Conservation (phyloP, 2,888 invertebrate genomes). For the Bombylius discolor region DNA sequence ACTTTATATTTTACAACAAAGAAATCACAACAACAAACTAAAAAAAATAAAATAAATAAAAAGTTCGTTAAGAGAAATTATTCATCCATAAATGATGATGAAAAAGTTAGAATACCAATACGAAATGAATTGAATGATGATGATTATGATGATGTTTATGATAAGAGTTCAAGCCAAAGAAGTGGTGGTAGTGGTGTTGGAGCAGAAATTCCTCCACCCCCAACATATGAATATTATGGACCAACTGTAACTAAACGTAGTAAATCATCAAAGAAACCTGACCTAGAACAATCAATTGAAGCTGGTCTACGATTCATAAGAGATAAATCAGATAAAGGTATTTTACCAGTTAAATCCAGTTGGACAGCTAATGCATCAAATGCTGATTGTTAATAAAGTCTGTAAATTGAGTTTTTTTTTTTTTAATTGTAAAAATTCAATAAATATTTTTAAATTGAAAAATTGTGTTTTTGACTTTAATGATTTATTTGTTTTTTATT, state of each 20-base stretch:
- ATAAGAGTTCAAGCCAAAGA: neutral
- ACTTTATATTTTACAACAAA: conserved; percentile 28
- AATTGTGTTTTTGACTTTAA: too few relatives aligned
- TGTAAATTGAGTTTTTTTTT: too few relatives aligned
- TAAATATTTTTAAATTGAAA: too few relatives aligned
- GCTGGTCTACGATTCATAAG: conserved; percentile 43
- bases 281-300: conserved; percentile 41
- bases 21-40: conserved; percentile 12
- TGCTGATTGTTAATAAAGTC: neutral
- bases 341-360: conserved; percentile 26
- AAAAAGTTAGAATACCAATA: conserved; percentile 3
- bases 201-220: conserved; percentile 51
- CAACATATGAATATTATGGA: conserved; percentile 51
- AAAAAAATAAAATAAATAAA: conserved; percentile 1
- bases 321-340: conserved; percentile 39
- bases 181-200: conserved; percentile 20
- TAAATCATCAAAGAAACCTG: conserved; percentile 20
- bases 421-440: too few relatives aligned
- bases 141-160: conserved; percentile 1
- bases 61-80: conserved; percentile 10
- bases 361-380: conserved; percentile 29
- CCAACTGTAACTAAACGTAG: conserved; percentile 26
- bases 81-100: neutral
- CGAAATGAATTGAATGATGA: conserved; percentile 3
- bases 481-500: too few relatives aligned